Evolutionary conservation across 2,113 vertebrate genomes (phyloP), one percentile per base, ranked within the genome.

Genomic region (Ameiurus melas): DNA sequence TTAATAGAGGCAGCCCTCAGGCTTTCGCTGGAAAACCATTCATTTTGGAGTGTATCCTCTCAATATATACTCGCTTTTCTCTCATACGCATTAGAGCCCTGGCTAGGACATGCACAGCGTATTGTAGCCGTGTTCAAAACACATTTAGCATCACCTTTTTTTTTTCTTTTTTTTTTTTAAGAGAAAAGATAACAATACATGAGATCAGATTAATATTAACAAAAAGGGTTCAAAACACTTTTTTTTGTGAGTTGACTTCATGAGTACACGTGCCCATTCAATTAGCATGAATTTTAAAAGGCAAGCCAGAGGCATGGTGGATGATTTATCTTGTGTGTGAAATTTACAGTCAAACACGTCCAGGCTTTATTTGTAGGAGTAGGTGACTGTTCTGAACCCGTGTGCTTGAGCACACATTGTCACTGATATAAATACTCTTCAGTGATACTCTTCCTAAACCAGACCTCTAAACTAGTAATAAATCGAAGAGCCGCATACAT

Each of bases 351-450:
- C 70, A 73, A 73, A 60, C 55, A 68, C 20, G 13, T 57, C 83
- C 53, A 60, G 27, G 39, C 0, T 22, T 62, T 78, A 36, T 83
- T 83, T 86, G 43, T 70, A 64, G 57, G 5, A 77, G 39, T 20
- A 22, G 68, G 19, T 75, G 17, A 66, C 47, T 22, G 51, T 64
- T 84, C 27, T 85, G 6, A 47, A 85, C 55, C 22, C 5, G 33
- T 68, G 27, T 70, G 51, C 30, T 89, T 68, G 62, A 86, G 71
- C 27, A 36, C 47, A 77, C 60, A n/a, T 89, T 75, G n/a, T 47
- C 75, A 85, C 68, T 12, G 43, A 83, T 85, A n/a, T 90, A 85
- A 90, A 87, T 85, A 87, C 70, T 36, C 43, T 51, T 51, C 36
- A 75, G 73, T 25, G 39, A 55, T 55, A 55, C 53, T 55, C 53